A percentile compares a stretch with the other conserved stretches of the same genome.
These are phyloP conservation scores for Psittacus erithacus DNA, from an alignment of 2,113 vertebrate genomes.

Conservation along the genomic window DNA sequence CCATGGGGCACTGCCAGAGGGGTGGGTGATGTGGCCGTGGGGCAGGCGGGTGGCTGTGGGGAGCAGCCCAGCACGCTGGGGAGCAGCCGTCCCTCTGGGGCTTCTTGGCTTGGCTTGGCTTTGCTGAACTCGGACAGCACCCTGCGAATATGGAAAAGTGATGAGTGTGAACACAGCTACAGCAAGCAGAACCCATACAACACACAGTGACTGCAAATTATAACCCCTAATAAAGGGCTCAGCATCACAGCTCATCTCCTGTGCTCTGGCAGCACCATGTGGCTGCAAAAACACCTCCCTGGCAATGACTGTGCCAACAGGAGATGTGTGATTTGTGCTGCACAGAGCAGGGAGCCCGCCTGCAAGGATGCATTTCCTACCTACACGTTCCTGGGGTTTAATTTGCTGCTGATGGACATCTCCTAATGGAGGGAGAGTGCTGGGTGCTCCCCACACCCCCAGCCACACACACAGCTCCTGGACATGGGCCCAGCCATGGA, in stretches of 20 bases:
- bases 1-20: accelerated
- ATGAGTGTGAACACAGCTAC: accelerated
- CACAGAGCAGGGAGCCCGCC: neutral
- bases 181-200: neutral
- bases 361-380: too few species aligned
- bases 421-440: neutral
- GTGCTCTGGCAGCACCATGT: accelerated
- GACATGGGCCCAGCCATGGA: accelerated
- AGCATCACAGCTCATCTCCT: neutral
- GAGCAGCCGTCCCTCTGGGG: neutral
- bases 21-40: accelerated
- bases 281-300: neutral
- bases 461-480: neutral
- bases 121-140: slow-evolving; percentile 75
- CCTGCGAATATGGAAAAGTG: slow-evolving; percentile 40
- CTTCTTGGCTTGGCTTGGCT: slow-evolving; percentile 43
- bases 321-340: neutral
- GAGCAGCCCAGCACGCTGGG: neutral
- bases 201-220: accelerated
- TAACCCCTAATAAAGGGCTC: neutral
- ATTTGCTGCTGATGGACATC: neutral
- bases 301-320: neutral
- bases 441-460: neutral
- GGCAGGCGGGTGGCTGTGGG: accelerated
- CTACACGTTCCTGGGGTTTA: neutral